phyloP scores from a whole-genome alignment of 1,140 invertebrate genomes.

The Ladona fulva region DNA sequence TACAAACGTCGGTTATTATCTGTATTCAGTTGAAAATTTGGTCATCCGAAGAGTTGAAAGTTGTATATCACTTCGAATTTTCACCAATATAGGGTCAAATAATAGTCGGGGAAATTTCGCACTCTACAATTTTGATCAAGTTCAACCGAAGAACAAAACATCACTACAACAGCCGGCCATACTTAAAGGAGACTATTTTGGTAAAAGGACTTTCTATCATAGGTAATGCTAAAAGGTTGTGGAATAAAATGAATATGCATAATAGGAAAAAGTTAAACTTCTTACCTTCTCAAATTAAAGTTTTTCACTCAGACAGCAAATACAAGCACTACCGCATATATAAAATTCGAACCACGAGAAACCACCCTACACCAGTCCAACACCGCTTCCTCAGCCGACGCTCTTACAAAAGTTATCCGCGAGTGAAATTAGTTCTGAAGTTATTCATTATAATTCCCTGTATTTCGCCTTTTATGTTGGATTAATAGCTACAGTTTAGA shows the following conservation, averaged over 20 bases:
- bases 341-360: background rate
- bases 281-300: background rate
- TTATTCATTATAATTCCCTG: too few relatives aligned
- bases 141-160: too few relatives aligned
- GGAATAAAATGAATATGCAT: background rate
- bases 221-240: background rate
- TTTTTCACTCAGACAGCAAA: background rate
- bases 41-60: too few relatives aligned
- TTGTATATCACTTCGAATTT: too few relatives aligned
- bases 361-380: background rate
- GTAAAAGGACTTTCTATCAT: background rate
- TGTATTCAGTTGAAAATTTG: too few relatives aligned
- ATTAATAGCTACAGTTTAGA: too few relatives aligned
- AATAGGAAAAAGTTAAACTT: background rate
- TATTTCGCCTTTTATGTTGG: too few relatives aligned
- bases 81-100: too few relatives aligned
- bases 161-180: background rate
- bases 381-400: constrained; percentile 4
- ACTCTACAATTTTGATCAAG: too few relatives aligned
- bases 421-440: too few relatives aligned
- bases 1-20: too few relatives aligned
- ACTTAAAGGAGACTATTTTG: background rate
- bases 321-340: background rate
- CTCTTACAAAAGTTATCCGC: background rate
- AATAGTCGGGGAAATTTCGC: too few relatives aligned